A percentile compares a stretch with the other conserved stretches of the same genome.
Evolutionary conservation across 2,888 invertebrate genomes (phyloP).

Genomic region (Neoitamus cyanurus): DNA sequence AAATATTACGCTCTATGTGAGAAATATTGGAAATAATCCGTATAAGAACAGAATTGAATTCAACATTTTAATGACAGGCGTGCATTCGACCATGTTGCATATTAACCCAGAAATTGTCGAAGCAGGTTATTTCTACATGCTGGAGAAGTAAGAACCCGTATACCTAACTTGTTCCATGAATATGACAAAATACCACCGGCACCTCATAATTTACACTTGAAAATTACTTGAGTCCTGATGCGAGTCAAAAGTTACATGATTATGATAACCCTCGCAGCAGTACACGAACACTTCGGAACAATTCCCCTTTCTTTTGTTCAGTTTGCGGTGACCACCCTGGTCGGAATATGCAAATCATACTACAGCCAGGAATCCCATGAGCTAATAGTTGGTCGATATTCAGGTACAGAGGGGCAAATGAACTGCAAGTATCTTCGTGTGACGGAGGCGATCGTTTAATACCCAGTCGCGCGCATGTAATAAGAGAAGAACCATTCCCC

Average conservation of each 20-base stretch:
- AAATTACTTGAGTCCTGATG: constrained; percentile 25
- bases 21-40: not conserved
- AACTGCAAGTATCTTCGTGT: not conserved
- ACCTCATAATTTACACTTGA: constrained; percentile 27
- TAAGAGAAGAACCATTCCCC: constrained; percentile 10
- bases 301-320: not conserved
- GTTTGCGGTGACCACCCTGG: constrained; percentile 13
- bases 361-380: constrained; percentile 16
- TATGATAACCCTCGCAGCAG: constrained; percentile 26
- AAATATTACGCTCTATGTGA: not conserved
- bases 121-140: not conserved
- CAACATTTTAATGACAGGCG: not conserved
- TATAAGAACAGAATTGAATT: not conserved
- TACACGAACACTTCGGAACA: not conserved
- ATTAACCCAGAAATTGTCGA: not conserved
- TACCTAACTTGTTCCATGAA: not conserved
- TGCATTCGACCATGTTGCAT: not conserved
- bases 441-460: constrained; percentile 13
- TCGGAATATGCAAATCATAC: constrained; percentile 41
- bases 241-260: constrained; percentile 21
- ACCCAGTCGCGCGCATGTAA: constrained; percentile 39
- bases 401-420: not conserved
- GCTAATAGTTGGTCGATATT: constrained; percentile 4
- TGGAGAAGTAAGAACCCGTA: not conserved
- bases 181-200: constrained; percentile 38